Conservation (phyloP, 1,140 invertebrate genomes). For the Anastrepha ludens region DNA sequence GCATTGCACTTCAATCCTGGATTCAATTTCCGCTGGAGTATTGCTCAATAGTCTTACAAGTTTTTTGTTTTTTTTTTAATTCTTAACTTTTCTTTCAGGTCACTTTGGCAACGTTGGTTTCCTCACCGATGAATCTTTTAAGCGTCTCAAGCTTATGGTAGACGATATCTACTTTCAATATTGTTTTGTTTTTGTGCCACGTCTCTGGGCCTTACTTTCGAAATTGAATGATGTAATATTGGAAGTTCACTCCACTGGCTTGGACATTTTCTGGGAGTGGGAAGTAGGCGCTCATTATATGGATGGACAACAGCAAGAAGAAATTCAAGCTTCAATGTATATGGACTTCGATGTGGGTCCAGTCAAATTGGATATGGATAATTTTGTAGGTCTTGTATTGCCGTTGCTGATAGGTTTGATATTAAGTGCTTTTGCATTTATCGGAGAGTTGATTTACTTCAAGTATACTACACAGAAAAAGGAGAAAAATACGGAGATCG, state of each 20-base stretch:
- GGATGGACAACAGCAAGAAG: slow-evolving; percentile 65
- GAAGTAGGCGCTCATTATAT: slow-evolving; percentile 64
- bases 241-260: slow-evolving; percentile 66
- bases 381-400: slow-evolving; percentile 66
- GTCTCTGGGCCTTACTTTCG: slow-evolving; percentile 63
- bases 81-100: slow-evolving; percentile 53
- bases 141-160: slow-evolving; percentile 67
- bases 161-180: slow-evolving; percentile 67
- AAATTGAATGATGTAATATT: slow-evolving; percentile 65
- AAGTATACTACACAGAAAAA: background rate
- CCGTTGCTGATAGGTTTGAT: slow-evolving; percentile 66
- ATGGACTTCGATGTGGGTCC: slow-evolving; percentile 64
- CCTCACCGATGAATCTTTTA: slow-evolving; percentile 63
- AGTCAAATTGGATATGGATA: slow-evolving; percentile 64
- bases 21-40: too few relatives aligned
- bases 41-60: background rate
- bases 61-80: background rate
- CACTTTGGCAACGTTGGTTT: slow-evolving; percentile 65
- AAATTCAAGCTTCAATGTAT: slow-evolving; percentile 63
- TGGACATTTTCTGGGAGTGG: slow-evolving; percentile 71
- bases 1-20: too few relatives aligned
- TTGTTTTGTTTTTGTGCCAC: slow-evolving; percentile 64
- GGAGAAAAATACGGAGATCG: background rate
- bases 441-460: slow-evolving; percentile 58
- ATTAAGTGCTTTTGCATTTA: slow-evolving; percentile 64